Evolutionary conservation across 2,888 invertebrate genomes (phyloP).

Genomic region (Eupithecia inturbata): DNA sequence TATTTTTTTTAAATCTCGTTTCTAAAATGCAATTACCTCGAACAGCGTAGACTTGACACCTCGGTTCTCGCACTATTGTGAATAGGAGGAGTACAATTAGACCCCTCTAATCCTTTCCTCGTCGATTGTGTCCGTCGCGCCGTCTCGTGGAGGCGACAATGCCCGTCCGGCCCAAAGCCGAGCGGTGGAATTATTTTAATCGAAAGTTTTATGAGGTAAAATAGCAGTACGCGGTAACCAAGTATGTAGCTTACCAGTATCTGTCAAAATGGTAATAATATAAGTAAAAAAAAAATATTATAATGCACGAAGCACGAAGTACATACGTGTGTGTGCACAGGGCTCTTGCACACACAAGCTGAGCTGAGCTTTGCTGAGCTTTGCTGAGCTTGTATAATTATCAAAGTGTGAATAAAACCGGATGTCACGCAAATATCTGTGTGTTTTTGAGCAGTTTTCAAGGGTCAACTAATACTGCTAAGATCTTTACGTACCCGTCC

Average conservation of each 20-base stretch:
- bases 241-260: background rate
- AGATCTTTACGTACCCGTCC: background rate
- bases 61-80: conserved; percentile 17
- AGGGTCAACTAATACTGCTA: background rate
- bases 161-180: conserved; percentile 26
- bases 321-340: no score
- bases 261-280: no score
- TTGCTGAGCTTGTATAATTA: no score
- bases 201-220: conserved; percentile 11
- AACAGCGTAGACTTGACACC: background rate
- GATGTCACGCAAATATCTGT: background rate
- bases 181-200: conserved; percentile 15
- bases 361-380: no score
- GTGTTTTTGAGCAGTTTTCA: background rate
- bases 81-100: conserved; percentile 35
- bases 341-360: no score
- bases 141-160: conserved; percentile 31
- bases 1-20: background rate
- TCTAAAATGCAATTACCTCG: background rate
- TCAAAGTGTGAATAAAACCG: no score
- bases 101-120: conserved; percentile 39
- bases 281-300: no score
- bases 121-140: conserved; percentile 41
- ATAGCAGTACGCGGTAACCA: background rate
- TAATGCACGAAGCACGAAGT: no score